Conservation (phyloP, 2,113 vertebrate species). For the Chroicocephalus ridibundus region DNA sequence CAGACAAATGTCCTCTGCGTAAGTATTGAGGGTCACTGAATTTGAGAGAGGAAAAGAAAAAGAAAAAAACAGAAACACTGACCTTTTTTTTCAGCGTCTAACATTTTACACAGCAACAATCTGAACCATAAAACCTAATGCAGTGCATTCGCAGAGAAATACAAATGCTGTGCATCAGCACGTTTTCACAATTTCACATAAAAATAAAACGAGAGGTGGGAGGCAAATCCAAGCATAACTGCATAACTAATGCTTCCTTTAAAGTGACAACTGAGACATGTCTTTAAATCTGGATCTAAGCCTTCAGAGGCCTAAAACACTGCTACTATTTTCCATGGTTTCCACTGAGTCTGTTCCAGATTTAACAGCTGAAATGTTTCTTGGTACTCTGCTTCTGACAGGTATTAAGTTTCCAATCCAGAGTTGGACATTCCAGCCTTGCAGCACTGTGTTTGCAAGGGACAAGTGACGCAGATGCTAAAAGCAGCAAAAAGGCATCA, state of each 20-base stretch:
- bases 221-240: neutral
- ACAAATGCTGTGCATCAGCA: neutral
- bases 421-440: neutral
- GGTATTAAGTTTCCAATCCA: slow-evolving; percentile 1
- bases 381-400: neutral
- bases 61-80: neutral
- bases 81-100: neutral
- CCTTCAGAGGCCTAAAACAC: rapidly evolving
- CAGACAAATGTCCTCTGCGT: neutral
- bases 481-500: neutral
- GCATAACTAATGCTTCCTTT: neutral
- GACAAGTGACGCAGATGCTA: neutral
- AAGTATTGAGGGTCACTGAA: rapidly evolving
- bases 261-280: neutral
- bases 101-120: neutral
- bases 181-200: neutral
- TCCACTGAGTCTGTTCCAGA: neutral
- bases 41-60: neutral
- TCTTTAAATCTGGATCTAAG: neutral
- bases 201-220: neutral
- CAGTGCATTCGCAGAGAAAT: neutral
- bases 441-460: neutral
- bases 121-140: neutral
- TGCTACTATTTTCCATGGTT: neutral
- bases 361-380: neutral